Percentiles rank a stretch among this genome's conserved stretches.
Evolutionary conservation across 1,140 invertebrate species (phyloP).

Genomic region (Geopemphigus sp.): DNA sequence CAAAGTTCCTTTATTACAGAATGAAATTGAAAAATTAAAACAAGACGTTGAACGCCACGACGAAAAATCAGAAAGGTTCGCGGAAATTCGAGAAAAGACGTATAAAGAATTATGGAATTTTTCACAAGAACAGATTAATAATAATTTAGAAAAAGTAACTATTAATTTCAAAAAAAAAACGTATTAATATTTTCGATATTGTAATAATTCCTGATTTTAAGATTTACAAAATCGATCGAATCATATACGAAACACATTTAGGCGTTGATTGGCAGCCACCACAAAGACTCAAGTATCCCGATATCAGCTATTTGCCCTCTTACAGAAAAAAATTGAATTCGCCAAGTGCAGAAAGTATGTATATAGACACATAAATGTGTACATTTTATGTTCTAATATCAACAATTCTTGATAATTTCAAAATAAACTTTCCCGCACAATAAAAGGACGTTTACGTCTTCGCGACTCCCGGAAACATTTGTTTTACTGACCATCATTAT

Average conservation of each 20-base stretch:
- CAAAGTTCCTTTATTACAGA: slow-evolving; percentile 5
- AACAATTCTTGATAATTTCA: no score
- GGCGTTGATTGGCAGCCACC: slow-evolving; percentile 63
- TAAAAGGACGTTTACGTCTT: no score
- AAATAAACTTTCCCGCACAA: no score
- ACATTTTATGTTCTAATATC: no score
- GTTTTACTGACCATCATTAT: no score
- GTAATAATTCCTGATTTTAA: slow-evolving; percentile 52
- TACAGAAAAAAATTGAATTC: background rate
- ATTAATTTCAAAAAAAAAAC: background rate
- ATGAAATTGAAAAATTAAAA: slow-evolving; percentile 24
- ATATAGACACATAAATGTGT: background rate
- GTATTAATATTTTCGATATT: background rate
- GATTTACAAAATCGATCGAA: slow-evolving; percentile 64
- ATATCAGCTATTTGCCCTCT: background rate
- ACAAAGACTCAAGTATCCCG: slow-evolving; percentile 51
- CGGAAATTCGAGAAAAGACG: slow-evolving; percentile 35
- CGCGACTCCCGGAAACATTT: no score
- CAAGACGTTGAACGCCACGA: slow-evolving; percentile 23
- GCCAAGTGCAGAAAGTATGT: background rate
- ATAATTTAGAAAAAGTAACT: slow-evolving; percentile 7
- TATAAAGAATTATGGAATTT: slow-evolving; percentile 35
- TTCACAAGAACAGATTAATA: slow-evolving; percentile 18
- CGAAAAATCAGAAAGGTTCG: slow-evolving; percentile 25
- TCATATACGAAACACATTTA: slow-evolving; percentile 69